Conservation (phyloP, 2,888 invertebrate genomes). For the Steromphala cineraria region DNA sequence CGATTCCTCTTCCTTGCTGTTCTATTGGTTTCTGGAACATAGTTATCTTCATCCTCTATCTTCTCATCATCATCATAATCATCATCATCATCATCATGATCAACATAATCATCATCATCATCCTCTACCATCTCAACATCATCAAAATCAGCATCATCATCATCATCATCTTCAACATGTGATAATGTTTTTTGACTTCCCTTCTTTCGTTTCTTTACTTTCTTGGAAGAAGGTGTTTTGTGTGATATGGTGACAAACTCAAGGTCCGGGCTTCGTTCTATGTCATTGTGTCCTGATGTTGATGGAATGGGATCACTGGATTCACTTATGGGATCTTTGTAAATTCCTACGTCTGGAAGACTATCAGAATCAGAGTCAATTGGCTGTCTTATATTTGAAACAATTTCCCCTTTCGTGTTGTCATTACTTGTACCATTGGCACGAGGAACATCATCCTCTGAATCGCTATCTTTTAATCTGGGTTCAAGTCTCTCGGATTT, state of each 20-base stretch:
- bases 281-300: neutral
- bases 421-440: too few species aligned
- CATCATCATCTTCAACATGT: neutral
- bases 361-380: constrained; percentile 20
- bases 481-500: too few species aligned
- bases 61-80: neutral
- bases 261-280: neutral
- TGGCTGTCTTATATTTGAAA: neutral
- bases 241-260: neutral
- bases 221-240: neutral
- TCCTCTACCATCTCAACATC: neutral
- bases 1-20: neutral
- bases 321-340: neutral
- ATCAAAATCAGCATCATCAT: neutral
- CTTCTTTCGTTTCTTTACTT: neutral
- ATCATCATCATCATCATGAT: neutral
- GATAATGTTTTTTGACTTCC: neutral
- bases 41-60: neutral
- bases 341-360: neutral
- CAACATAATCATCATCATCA: too few species aligned
- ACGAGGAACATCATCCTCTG: too few species aligned
- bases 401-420: too few species aligned
- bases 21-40: neutral
- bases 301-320: neutral
- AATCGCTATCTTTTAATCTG: too few species aligned